phyloP scores from a whole-genome alignment of 2,797 vertebrate genomes.

The Notoglanidium macrostoma region DNA sequence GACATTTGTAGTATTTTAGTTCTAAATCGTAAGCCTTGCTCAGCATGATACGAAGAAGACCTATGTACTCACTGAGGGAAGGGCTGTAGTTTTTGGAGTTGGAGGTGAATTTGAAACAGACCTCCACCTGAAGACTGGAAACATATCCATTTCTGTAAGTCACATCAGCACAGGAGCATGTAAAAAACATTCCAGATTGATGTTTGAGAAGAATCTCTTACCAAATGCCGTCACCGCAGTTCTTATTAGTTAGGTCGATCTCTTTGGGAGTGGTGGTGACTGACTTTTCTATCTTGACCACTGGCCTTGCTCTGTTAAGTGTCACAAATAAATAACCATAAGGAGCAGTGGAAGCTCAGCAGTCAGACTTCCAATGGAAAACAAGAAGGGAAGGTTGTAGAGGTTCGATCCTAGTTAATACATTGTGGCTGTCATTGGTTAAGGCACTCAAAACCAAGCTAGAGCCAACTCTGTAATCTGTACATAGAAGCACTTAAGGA shows the following conservation, averaged over 20 bases:
- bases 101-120: conserved; percentile 87
- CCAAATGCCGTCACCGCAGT: conserved; percentile 73
- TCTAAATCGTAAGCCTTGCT: neutral
- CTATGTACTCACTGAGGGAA: conserved; percentile 81
- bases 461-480: neutral
- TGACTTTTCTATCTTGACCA: conserved; percentile 84
- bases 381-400: neutral
- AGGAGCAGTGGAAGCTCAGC: neutral
- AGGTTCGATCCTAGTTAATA: neutral
- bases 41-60: neutral
- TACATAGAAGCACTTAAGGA: neutral
- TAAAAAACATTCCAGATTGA: neutral
- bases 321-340: conserved; percentile 16
- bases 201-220: conserved; percentile 49
- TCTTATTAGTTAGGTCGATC: conserved; percentile 83
- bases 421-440: neutral
- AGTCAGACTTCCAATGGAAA: neutral
- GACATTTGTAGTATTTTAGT: neutral
- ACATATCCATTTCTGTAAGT: neutral
- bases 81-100: conserved; percentile 79
- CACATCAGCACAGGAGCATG: neutral
- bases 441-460: neutral
- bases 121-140: conserved; percentile 80
- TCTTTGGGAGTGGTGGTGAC: conserved; percentile 79
- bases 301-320: conserved; percentile 81